These are phyloP conservation scores for Rhincodon typus DNA, from an alignment of 2,797 vertebrate genomes.

Conservation along the genomic window DNA sequence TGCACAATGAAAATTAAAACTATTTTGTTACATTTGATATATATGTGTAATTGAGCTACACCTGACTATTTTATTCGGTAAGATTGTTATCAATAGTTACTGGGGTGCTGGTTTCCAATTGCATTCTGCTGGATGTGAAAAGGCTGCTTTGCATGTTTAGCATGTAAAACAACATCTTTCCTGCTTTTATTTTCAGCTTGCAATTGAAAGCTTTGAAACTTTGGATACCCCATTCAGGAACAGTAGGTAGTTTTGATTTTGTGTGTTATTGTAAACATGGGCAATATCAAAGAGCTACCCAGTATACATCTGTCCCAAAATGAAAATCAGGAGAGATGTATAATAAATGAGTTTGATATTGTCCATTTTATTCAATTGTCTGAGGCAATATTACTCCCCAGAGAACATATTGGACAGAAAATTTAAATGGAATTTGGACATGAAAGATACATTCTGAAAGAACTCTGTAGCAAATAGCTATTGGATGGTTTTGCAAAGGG, in stretches of 20 bases:
- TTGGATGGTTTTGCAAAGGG: no score
- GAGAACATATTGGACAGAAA: not conserved
- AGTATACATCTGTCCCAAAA: no score
- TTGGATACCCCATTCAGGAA: not conserved
- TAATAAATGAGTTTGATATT: not conserved
- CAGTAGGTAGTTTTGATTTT: not conserved
- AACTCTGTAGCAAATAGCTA: no score
- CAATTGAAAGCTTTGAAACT: not conserved
- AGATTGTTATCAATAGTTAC: not conserved
- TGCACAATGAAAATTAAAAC: not conserved
- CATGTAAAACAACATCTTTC: not conserved
- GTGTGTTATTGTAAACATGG: not conserved
- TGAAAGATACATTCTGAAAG: not conserved
- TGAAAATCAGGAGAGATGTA: not conserved
- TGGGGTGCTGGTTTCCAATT: not conserved
- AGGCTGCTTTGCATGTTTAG: not conserved
- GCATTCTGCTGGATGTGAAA: not conserved
- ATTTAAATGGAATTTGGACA: not conserved
- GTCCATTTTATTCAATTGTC: not conserved
- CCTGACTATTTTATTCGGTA: not conserved
- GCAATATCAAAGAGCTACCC: not conserved
- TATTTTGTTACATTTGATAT: not conserved
- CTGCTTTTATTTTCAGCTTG: not conserved
- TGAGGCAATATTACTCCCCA: not conserved
- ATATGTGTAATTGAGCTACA: no score